Percentiles rank a stretch among this genome's conserved stretches.
phyloP scores from a whole-genome alignment of 1,140 invertebrate genomes.

The Bradysia coprophila region DNA sequence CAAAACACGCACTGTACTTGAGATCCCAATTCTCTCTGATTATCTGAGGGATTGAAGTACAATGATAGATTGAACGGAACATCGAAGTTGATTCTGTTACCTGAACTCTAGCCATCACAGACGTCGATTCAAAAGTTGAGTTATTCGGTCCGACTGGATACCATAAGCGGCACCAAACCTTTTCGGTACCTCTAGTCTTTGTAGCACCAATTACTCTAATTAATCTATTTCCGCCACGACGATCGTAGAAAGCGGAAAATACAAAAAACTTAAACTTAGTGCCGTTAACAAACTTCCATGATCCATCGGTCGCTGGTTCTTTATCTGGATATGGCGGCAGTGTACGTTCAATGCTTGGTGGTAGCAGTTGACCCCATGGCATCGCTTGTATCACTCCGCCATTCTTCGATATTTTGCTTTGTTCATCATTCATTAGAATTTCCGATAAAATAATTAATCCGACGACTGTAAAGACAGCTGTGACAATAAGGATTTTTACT shows the following conservation, averaged over 20 bases:
- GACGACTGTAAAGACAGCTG: conserved; percentile 78
- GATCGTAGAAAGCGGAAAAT: conserved; percentile 75
- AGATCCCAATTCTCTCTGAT: conserved; percentile 89
- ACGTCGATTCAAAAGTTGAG: conserved; percentile 33
- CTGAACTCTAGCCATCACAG: conserved; percentile 57
- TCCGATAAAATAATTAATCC: conserved; percentile 68
- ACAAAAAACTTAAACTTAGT: conserved; percentile 76
- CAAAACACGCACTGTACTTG: conserved; percentile 80
- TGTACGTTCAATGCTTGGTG: conserved; percentile 23
- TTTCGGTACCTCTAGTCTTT: conserved; percentile 58
- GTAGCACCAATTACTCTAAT: conserved; percentile 73
- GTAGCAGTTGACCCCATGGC: conserved; percentile 16
- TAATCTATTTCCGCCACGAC: conserved; percentile 43
- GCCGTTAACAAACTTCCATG: conserved; percentile 35
- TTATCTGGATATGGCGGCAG: conserved; percentile 27
- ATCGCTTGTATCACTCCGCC: conserved; percentile 13
- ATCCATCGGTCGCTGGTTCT: conserved; percentile 26
- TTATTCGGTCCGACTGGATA: conserved; percentile 26
- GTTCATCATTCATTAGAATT: conserved; percentile 47
- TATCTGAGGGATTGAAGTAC: conserved; percentile 25
- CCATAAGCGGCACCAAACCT: conserved; percentile 77
- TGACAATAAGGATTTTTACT: conserved; percentile 71
- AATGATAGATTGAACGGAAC: too few species aligned
- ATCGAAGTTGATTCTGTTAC: conserved; percentile 25
- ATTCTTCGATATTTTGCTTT: conserved; percentile 24